Evolutionary conservation across 2,797 vertebrate genomes (phyloP).

Genomic region (Cyclopterus lumpus): DNA sequence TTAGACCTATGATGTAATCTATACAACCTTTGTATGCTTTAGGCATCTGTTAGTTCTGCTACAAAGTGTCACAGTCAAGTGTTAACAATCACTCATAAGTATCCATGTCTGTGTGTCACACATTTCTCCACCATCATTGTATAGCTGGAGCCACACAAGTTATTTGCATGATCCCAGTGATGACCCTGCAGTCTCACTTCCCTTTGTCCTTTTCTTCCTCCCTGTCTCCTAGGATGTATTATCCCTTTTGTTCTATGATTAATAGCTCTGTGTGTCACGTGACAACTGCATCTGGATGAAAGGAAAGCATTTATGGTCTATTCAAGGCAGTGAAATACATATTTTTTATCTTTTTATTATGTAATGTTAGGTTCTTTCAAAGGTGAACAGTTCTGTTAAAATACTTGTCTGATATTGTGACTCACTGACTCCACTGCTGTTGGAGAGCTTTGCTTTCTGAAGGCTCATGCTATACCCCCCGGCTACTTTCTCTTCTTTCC

Average conservation of each 20-base stretch:
- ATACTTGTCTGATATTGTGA: constrained; percentile 59
- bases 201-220: constrained; percentile 57
- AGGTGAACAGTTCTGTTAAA: constrained; percentile 38
- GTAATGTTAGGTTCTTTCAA: not conserved
- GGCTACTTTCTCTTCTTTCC: constrained; percentile 6
- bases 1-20: not conserved
- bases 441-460: constrained; percentile 34
- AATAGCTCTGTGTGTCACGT: constrained; percentile 18
- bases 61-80: not conserved
- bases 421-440: constrained; percentile 65
- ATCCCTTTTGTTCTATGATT: constrained; percentile 49
- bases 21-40: not conserved
- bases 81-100: constrained; percentile 20
- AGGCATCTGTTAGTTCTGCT: constrained; percentile 11
- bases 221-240: constrained; percentile 43
- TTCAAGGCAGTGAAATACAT: not conserved
- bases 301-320: not conserved
- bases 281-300: not conserved
- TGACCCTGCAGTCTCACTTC: constrained; percentile 65
- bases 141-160: not conserved
- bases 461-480: constrained; percentile 33
- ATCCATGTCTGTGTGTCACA: not conserved
- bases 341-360: not conserved
- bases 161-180: constrained; percentile 73
- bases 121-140: constrained; percentile 29